Percentiles rank a stretch among this genome's conserved stretches.
These are phyloP conservation scores for Otis tarda DNA, from an alignment of 2,113 vertebrate genomes.

Conservation along the genomic window DNA sequence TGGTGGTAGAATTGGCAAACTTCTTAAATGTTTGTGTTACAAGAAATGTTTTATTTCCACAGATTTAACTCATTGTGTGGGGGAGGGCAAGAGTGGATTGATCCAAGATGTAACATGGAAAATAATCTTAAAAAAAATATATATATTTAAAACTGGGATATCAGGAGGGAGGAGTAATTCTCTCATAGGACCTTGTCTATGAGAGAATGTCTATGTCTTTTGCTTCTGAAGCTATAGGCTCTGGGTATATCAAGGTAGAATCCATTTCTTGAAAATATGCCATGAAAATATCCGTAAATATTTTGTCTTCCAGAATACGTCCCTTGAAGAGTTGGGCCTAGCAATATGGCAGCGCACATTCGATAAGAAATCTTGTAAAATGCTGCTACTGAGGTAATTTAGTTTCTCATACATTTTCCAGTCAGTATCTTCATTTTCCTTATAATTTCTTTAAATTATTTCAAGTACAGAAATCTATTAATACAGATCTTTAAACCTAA, in stretches of 20 bases:
- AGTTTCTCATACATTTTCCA: not conserved
- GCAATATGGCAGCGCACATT: constrained; percentile 55
- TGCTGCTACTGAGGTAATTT: constrained; percentile 39
- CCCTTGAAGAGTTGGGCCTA: constrained; percentile 53
- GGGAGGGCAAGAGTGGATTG: not conserved
- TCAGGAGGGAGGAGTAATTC: not conserved
- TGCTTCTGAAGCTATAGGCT: not conserved
- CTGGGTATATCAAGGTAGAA: not conserved
- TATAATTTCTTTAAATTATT: not conserved
- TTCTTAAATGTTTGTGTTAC: not conserved
- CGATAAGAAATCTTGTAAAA: not conserved
- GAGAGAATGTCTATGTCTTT: not conserved
- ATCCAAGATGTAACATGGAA: not conserved
- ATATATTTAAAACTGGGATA: not conserved
- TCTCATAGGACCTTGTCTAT: not conserved
- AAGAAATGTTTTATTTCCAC: not conserved
- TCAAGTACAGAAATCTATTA: not conserved
- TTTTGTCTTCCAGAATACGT: constrained; percentile 67
- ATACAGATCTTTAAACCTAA: not conserved
- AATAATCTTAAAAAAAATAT: not conserved
- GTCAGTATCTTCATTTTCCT: not conserved
- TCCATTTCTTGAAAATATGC: not conserved
- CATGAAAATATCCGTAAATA: constrained; percentile 34
- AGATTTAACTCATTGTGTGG: not conserved
- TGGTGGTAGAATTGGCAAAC: not conserved